A percentile compares a stretch with the other conserved stretches of the same genome.
These are phyloP conservation scores for Mesoligia furuncula DNA, from an alignment of 2,888 invertebrate species.

Conservation along the genomic window DNA sequence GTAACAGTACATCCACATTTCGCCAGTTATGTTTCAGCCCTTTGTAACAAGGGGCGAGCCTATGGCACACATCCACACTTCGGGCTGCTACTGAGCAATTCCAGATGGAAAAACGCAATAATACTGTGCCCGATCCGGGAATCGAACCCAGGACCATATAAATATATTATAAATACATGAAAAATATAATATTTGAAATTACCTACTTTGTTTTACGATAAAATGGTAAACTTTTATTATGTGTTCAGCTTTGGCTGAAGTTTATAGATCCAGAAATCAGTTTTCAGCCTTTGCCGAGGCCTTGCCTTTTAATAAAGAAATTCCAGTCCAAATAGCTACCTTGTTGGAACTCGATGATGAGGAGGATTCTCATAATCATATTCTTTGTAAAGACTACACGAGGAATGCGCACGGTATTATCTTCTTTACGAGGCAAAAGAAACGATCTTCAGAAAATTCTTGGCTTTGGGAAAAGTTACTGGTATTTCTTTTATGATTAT, in stretches of 20 bases:
- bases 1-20: not conserved
- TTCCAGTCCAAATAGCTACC: slow-evolving; percentile 30
- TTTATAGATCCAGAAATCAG: not conserved
- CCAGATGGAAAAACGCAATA: too few species aligned
- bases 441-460: slow-evolving; percentile 26
- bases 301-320: slow-evolving; percentile 33
- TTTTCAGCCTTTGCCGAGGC: not conserved
- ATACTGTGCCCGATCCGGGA: too few species aligned
- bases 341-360: slow-evolving; percentile 19
- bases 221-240: not conserved
- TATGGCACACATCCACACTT: not conserved
- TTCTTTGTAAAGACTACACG: slow-evolving; percentile 42
- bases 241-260: not conserved
- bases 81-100: not conserved
- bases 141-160: not conserved
- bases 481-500: not conserved
- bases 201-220: not conserved
- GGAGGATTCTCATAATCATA: slow-evolving; percentile 34
- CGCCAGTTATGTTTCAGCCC: not conserved
- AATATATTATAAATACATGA: too few species aligned
- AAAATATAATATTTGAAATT: not conserved
- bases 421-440: slow-evolving; percentile 20
- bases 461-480: slow-evolving; percentile 13
- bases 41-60: not conserved
- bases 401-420: slow-evolving; percentile 37